phyloP scores from a whole-genome alignment of 2,888 invertebrate genomes.

The Dorcus hopei region DNA sequence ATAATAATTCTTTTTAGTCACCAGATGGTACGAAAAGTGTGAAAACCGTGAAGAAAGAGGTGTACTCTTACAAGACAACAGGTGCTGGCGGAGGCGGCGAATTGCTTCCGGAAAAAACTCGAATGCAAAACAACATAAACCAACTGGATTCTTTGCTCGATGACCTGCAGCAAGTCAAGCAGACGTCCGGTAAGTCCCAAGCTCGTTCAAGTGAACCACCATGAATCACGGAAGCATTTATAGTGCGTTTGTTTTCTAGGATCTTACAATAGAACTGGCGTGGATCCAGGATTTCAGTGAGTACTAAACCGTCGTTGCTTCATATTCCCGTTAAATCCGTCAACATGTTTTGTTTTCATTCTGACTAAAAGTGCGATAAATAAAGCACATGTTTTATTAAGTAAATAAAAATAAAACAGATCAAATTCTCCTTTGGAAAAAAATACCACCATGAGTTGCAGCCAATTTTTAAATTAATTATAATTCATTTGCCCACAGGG shows the following conservation, averaged over 20 bases:
- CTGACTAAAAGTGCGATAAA: no score
- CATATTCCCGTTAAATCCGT: no score
- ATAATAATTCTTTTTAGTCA: conserved; percentile 34
- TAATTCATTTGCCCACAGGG: neutral
- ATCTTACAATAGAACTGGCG: conserved; percentile 40
- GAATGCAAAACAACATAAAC: conserved; percentile 62
- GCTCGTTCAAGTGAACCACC: neutral
- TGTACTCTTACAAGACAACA: conserved; percentile 41
- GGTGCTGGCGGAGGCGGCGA: conserved; percentile 20
- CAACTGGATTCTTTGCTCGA: conserved; percentile 73
- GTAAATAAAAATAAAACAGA: no score
- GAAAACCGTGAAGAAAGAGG: conserved; percentile 45
- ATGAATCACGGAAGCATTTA: conserved; percentile 15
- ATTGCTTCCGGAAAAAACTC: conserved; percentile 38
- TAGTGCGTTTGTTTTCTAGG: conserved; percentile 41
- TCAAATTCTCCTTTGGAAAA: no score
- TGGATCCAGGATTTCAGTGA: conserved; percentile 44
- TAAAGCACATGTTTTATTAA: no score
- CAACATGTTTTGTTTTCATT: no score
- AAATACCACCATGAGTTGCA: no score
- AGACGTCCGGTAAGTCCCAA: conserved; percentile 28
- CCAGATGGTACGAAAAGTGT: conserved; percentile 46
- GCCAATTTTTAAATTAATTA: no score
- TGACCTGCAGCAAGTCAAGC: conserved; percentile 60
- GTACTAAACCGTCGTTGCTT: conserved; percentile 23